Conservation (phyloP, 2,888 invertebrate species). For the Cybosia mesomella region DNA sequence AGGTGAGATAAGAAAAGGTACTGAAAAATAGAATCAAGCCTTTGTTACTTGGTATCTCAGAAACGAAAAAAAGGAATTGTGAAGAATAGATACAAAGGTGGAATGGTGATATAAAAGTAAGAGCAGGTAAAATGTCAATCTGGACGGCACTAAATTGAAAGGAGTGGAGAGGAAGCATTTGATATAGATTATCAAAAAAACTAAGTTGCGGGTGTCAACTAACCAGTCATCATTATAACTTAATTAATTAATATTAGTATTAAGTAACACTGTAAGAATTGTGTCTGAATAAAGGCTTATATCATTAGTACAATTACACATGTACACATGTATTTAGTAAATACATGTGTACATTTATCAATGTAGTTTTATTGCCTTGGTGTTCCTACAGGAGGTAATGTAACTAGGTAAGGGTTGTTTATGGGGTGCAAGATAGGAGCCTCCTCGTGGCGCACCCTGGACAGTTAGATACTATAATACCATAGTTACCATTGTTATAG, state of each 20-base stretch:
- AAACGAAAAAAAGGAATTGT: not conserved
- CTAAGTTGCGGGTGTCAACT: too few relatives aligned
- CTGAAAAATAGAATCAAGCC: not conserved
- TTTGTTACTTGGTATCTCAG: not conserved
- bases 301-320: not conserved
- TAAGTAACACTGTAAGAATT: too few relatives aligned
- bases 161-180: not conserved
- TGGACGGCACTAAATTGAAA: too few relatives aligned
- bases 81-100: not conserved
- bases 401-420: not conserved
- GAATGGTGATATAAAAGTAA: not conserved
- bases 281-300: not conserved
- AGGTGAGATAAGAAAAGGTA: not conserved
- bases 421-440: conserved; percentile 10
- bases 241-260: too few relatives aligned
- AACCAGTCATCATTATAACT: too few relatives aligned
- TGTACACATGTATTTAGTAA: not conserved
- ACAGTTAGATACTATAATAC: not conserved
- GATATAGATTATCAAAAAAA: not conserved
- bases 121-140: not conserved
- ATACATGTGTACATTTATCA: not conserved
- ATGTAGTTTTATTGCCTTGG: too few relatives aligned
- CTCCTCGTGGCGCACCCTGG: conserved; percentile 8
- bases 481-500: too few relatives aligned
- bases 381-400: not conserved